Conservation (phyloP, 1,140 invertebrate species). For the Laupala kohalensis region DNA sequence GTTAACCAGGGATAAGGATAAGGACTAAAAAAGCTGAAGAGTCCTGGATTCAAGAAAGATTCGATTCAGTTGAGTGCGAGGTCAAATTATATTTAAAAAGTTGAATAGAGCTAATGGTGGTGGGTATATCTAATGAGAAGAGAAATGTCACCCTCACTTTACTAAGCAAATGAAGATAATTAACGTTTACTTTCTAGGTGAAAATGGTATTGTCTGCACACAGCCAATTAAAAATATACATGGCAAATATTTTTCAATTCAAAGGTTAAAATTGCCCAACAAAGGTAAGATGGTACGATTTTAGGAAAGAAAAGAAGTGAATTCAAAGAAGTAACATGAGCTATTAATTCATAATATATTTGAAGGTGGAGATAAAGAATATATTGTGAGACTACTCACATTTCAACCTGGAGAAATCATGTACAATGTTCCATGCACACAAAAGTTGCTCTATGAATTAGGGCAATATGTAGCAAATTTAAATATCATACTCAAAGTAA, state of each 20-base stretch:
- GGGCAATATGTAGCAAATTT: slow-evolving; percentile 55
- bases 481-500: slow-evolving; percentile 48
- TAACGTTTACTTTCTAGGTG: slow-evolving; percentile 25
- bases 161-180: too few species aligned
- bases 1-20: too few species aligned
- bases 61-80: too few species aligned
- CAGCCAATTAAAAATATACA: slow-evolving; percentile 49
- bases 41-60: too few species aligned
- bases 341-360: too few species aligned
- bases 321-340: not conserved
- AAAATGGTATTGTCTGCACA: slow-evolving; percentile 45
- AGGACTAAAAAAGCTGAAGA: too few species aligned
- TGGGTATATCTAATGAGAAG: too few species aligned
- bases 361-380: slow-evolving; percentile 20
- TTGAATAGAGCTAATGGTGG: too few species aligned
- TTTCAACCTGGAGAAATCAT: slow-evolving; percentile 59
- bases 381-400: slow-evolving; percentile 57
- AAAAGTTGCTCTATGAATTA: slow-evolving; percentile 48
- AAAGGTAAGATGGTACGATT: slow-evolving; percentile 5
- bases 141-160: too few species aligned
- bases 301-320: not conserved
- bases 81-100: too few species aligned
- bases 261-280: slow-evolving; percentile 26
- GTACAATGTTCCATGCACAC: slow-evolving; percentile 36
- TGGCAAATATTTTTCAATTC: slow-evolving; percentile 47